A percentile compares a stretch with the other conserved stretches of the same genome.
Evolutionary conservation across 2,888 invertebrate species (phyloP).

Genomic region (Mimas tiliae): DNA sequence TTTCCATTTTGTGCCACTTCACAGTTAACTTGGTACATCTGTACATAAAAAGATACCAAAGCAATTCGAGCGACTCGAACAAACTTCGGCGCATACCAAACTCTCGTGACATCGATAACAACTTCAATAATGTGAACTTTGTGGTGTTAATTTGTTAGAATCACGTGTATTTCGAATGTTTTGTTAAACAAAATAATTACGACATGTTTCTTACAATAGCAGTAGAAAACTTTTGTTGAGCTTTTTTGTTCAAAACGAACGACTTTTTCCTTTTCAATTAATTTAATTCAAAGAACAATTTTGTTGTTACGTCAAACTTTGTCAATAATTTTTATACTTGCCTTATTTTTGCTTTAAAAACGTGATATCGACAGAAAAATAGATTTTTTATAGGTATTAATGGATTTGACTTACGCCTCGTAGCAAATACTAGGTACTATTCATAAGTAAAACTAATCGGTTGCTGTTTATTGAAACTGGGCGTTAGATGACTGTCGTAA

Average conservation of each 20-base stretch:
- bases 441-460: too few relatives aligned
- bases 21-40: too few relatives aligned
- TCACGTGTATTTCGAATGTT: conserved; percentile 25
- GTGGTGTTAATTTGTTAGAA: conserved; percentile 46
- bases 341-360: background rate
- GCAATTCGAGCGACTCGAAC: background rate
- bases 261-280: background rate
- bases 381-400: too few relatives aligned
- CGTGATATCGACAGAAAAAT: background rate
- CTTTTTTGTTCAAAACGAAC: background rate
- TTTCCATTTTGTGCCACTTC: too few relatives aligned
- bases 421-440: too few relatives aligned
- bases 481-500: too few relatives aligned
- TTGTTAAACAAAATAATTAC: conserved; percentile 21
- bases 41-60: conserved; percentile 2
- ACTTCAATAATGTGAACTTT: conserved; percentile 39
- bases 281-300: background rate
- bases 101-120: conserved; percentile 48
- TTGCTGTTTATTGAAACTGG: too few relatives aligned
- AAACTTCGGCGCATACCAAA: background rate
- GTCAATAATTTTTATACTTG: too few relatives aligned
- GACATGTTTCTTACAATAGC: background rate
- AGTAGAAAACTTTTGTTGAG: background rate
- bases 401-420: too few relatives aligned
- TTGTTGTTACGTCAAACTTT: background rate